A percentile compares a stretch with the other conserved stretches of the same genome.
Evolutionary conservation across 2,797 vertebrate species (phyloP).

Genomic region (Kryptopterus vitreolus): DNA sequence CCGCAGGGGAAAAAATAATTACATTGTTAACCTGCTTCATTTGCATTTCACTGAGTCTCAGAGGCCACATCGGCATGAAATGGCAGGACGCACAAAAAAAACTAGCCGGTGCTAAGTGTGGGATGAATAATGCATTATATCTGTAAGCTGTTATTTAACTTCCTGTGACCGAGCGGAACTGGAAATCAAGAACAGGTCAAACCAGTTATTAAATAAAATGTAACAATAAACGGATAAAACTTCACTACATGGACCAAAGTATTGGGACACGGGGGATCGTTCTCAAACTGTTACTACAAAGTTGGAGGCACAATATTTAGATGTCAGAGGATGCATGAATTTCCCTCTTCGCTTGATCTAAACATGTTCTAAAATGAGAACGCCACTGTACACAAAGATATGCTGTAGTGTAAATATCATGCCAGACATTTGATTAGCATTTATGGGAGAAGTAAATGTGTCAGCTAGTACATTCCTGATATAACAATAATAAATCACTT

Average conservation of each 20-base stretch:
- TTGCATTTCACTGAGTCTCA: constrained; percentile 15
- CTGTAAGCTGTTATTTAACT: not conserved
- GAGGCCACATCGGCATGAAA: not conserved
- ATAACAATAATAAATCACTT: too few relatives aligned
- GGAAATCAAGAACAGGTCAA: not conserved
- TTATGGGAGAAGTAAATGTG: too few relatives aligned
- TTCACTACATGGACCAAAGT: not conserved
- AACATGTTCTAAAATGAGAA: too few relatives aligned
- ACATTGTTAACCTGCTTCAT: constrained; percentile 16
- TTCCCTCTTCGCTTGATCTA: too few relatives aligned
- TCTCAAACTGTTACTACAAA: too few relatives aligned
- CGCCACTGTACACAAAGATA: too few relatives aligned
- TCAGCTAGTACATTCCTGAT: too few relatives aligned
- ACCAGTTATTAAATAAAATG: not conserved
- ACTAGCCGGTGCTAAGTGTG: not conserved
- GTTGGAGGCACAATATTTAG: too few relatives aligned
- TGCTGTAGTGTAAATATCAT: too few relatives aligned
- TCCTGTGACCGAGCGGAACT: not conserved
- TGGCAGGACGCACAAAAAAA: not conserved
- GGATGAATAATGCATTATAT: constrained; percentile 3
- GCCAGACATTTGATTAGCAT: too few relatives aligned
- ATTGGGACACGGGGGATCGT: too few relatives aligned
- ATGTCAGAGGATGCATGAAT: too few relatives aligned
- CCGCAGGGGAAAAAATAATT: constrained; percentile 7
- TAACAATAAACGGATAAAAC: not conserved